phyloP scores from a whole-genome alignment of 2,797 vertebrate species.

The Pipistrellus nathusii region DNA sequence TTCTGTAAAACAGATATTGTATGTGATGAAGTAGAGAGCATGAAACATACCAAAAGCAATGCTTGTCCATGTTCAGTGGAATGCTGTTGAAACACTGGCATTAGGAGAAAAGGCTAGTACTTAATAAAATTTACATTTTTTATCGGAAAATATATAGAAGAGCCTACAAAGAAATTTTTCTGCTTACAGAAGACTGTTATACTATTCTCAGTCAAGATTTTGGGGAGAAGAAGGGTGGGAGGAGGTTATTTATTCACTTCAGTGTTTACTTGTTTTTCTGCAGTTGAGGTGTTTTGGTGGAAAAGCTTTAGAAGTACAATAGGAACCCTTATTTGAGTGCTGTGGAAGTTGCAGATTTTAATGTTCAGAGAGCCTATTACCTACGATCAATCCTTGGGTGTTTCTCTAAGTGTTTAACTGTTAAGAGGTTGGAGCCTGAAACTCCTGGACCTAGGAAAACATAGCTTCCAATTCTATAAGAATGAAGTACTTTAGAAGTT shows the following conservation, averaged over 20 bases:
- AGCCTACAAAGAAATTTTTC: neutral
- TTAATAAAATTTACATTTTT: neutral
- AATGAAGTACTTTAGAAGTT: conserved; percentile 23
- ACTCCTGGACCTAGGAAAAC: neutral
- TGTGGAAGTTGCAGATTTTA: neutral
- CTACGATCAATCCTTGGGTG: neutral
- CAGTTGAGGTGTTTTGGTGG: neutral
- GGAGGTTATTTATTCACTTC: neutral
- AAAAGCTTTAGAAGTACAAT: conserved; percentile 14
- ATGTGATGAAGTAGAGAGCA: neutral
- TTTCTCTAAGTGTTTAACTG: conserved; percentile 29
- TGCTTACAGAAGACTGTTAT: neutral
- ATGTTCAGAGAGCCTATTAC: neutral
- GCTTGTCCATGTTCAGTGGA: neutral
- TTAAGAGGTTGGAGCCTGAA: neutral
- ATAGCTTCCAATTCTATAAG: neutral
- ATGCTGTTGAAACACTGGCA: neutral
- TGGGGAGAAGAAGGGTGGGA: neutral
- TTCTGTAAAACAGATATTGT: neutral
- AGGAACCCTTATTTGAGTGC: neutral
- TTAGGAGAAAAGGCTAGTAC: neutral
- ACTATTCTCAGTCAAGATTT: neutral
- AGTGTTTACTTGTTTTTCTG: conserved; percentile 27
- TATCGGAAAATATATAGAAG: neutral
- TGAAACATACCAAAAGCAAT: neutral